Conservation (phyloP, 2,888 invertebrate genomes). For the Drosophila longiperda region DNA sequence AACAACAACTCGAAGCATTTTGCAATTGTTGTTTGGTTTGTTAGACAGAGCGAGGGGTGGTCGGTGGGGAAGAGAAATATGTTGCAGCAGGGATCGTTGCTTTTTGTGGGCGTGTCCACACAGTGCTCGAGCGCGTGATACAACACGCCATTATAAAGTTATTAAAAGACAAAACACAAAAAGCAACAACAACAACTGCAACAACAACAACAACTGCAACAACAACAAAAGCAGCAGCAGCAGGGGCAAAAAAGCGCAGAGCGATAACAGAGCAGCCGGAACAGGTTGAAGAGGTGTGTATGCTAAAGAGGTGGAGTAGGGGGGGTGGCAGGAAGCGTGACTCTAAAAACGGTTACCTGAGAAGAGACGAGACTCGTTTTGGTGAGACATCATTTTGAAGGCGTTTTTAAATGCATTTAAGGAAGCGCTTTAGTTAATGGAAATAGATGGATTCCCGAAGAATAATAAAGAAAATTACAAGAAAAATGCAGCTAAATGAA, state of each 20-base stretch:
- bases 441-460: neutral
- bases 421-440: conserved; percentile 15
- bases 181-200: conserved; percentile 33
- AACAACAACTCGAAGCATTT: conserved; percentile 43
- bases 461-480: neutral
- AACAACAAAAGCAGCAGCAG: conserved; percentile 30
- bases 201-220: conserved; percentile 27
- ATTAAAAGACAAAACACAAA: conserved; percentile 73
- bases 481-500: neutral
- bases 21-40: conserved; percentile 59
- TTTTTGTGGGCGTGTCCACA: conserved; percentile 65
- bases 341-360: conserved; percentile 14
- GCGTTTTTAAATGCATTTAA: conserved; percentile 24
- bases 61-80: neutral
- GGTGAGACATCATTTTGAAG: conserved; percentile 19
- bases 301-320: conserved; percentile 2
- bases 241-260: conserved; percentile 25
- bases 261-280: conserved; percentile 34
- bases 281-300: conserved; percentile 45
- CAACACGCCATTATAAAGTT: conserved; percentile 83
- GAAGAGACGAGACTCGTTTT: conserved; percentile 2
- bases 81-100: conserved; percentile 21
- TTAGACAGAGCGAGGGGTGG: neutral
- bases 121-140: conserved; percentile 73
- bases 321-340: neutral